These are phyloP conservation scores for Hirtodrosophila histrioides DNA, from an alignment of 2,888 invertebrate species.

Conservation along the genomic window DNA sequence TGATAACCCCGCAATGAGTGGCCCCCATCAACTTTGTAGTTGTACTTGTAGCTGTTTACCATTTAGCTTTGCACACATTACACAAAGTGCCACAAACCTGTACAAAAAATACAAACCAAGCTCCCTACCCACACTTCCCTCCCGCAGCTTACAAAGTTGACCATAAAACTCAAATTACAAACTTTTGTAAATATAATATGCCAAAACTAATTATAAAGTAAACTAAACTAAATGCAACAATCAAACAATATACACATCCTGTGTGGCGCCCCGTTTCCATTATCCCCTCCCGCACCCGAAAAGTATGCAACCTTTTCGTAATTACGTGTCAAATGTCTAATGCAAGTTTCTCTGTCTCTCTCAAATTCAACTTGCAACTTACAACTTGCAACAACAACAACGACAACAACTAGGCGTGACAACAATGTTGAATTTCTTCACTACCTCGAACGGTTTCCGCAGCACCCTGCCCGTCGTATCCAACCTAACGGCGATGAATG, in stretches of 20 bases:
- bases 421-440: constrained; percentile 99
- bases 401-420: constrained; percentile 89
- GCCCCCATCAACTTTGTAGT: constrained; percentile 11
- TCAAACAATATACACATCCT: constrained; percentile 14
- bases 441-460: constrained; percentile 96
- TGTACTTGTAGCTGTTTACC: constrained; percentile 13
- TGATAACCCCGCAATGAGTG: background rate
- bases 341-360: constrained; percentile 39
- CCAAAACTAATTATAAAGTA: constrained; percentile 31
- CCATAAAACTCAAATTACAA: constrained; percentile 37
- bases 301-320: constrained; percentile 39
- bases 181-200: constrained; percentile 33
- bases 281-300: background rate
- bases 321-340: constrained; percentile 54
- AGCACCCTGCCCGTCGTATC: constrained; percentile 97
- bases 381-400: constrained; percentile 2
- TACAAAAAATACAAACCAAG: constrained; percentile 1
- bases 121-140: background rate
- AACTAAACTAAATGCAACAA: constrained; percentile 27
- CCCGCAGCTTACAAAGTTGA: constrained; percentile 11
- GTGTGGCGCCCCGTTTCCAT: background rate
- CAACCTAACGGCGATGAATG: constrained; percentile 97
- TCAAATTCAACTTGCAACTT: constrained; percentile 10
- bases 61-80: constrained; percentile 37
- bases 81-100: constrained; percentile 5